Conservation (phyloP, 2,113 vertebrate genomes). For the Nothoprocta perdicaria region DNA sequence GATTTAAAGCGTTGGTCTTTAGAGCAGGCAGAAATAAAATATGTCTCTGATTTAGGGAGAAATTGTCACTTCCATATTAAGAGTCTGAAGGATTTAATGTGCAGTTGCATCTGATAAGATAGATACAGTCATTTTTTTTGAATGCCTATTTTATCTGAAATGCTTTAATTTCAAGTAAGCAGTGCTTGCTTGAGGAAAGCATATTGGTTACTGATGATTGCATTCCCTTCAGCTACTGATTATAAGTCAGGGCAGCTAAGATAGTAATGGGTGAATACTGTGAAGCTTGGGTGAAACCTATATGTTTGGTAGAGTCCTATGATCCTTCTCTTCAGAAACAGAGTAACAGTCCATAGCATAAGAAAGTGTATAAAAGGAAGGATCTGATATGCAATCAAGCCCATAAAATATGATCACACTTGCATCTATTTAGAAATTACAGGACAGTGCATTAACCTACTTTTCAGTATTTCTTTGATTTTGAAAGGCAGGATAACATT, state of each 20-base stretch:
- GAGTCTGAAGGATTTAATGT: neutral
- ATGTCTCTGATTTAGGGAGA: neutral
- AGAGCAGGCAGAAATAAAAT: neutral
- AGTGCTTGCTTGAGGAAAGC: neutral
- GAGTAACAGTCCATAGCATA: neutral
- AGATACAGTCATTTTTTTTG: neutral
- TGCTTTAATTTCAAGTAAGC: neutral
- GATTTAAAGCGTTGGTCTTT: neutral
- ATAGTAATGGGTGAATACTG: neutral
- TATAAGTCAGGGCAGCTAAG: neutral
- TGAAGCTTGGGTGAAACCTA: no score
- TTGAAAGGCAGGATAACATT: neutral
- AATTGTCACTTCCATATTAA: neutral
- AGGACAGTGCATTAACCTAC: neutral
- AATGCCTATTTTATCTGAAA: neutral
- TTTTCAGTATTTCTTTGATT: neutral
- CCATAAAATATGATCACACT: neutral
- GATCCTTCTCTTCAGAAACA: neutral
- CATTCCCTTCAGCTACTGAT: neutral
- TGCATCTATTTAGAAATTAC: neutral
- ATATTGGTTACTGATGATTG: neutral
- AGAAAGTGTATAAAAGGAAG: neutral
- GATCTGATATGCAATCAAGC: neutral
- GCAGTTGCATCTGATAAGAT: neutral
- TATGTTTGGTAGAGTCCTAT: neutral